Conservation (phyloP, 2,797 vertebrate genomes). For the Percopsis omiscomaycus region DNA sequence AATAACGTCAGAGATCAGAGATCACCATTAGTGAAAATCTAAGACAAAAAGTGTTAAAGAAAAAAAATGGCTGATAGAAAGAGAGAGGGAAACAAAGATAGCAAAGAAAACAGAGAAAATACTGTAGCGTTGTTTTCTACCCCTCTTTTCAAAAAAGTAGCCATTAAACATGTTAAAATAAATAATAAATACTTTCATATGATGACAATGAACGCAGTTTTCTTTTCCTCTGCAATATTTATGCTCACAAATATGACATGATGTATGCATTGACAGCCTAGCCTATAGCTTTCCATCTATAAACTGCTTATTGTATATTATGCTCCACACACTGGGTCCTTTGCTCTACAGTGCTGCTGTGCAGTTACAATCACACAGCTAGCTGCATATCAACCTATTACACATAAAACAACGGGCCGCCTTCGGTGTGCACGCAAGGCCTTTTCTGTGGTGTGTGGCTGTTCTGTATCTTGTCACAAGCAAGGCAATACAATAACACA, state of each 20-base stretch:
- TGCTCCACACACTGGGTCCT: constrained; percentile 23
- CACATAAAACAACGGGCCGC: neutral
- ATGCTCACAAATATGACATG: too few species aligned
- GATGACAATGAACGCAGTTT: too few species aligned
- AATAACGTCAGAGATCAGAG: constrained; percentile 98
- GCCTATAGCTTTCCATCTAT: constrained; percentile 11
- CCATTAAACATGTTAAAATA: too few species aligned
- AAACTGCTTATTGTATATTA: constrained; percentile 24
- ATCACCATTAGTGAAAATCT: constrained; percentile 91
- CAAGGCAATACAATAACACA: constrained; percentile 27
- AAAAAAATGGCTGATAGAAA: constrained; percentile 66
- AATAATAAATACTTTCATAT: too few species aligned
- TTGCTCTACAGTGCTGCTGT: constrained; percentile 9
- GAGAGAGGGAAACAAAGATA: constrained; percentile 74
- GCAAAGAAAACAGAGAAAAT: constrained; percentile 36
- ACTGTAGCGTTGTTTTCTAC: constrained; percentile 4
- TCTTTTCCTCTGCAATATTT: too few species aligned
- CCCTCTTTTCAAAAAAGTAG: too few species aligned
- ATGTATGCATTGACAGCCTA: too few species aligned
- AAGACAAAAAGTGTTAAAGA: constrained; percentile 61
- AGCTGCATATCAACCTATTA: too few species aligned
- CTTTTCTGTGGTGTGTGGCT: neutral
- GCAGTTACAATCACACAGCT: constrained; percentile 12
- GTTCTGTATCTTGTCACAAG: constrained; percentile 41
- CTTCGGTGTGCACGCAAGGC: constrained; percentile 4